These are phyloP conservation scores for Smittia sp. DNA, from an alignment of 2,888 invertebrate genomes.

Conservation along the genomic window DNA sequence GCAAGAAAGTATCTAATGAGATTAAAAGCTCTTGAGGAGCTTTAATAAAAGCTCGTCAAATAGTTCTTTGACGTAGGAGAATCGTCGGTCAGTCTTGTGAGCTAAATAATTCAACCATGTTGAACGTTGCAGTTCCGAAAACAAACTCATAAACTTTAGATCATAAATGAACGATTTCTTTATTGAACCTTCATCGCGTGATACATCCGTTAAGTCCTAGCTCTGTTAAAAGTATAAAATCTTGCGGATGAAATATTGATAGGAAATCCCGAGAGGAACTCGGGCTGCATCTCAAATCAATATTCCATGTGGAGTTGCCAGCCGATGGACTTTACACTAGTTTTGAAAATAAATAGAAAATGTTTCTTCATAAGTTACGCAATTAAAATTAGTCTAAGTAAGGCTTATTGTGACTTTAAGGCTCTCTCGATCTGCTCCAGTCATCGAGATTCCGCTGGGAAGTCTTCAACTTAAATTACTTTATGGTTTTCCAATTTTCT, in stretches of 20 bases:
- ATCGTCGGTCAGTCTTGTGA: no score
- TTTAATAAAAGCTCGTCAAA: no score
- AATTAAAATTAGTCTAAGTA: no score
- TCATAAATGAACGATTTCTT: background rate
- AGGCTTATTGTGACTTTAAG: no score
- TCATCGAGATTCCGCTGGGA: background rate
- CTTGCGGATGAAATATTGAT: conserved; percentile 22
- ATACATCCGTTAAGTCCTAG: background rate
- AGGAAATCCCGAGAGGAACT: background rate
- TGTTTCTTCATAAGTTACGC: background rate
- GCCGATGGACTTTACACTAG: background rate
- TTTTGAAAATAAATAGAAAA: background rate
- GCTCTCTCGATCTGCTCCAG: background rate
- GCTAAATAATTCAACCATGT: no score
- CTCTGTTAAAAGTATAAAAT: background rate
- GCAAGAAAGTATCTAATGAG: background rate
- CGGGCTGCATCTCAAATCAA: conserved; percentile 9
- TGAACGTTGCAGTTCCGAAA: no score
- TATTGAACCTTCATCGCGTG: conserved; percentile 1
- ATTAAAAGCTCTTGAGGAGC: background rate
- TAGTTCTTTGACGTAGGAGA: no score
- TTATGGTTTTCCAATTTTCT: background rate
- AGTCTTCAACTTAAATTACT: background rate
- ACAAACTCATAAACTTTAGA: background rate
- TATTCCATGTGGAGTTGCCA: background rate